Evolutionary conservation across 2,797 vertebrate species (phyloP), one percentile per base, ranked within the genome.

Genomic region (Acanthopagrus latus): DNA sequence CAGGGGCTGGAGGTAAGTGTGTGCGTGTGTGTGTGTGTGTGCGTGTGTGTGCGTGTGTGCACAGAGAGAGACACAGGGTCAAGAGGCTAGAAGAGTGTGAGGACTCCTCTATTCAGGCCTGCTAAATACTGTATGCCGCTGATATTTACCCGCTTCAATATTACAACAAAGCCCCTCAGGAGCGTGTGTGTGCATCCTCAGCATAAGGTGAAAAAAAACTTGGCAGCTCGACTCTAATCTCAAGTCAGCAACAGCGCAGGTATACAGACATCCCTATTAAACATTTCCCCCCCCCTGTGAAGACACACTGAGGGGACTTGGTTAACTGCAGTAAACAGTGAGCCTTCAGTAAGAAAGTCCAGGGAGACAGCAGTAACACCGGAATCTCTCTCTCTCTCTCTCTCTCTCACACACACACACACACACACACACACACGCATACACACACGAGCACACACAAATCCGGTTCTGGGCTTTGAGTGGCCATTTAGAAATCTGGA

Each of bases 401-500:
- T 33, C 29, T 33, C 29, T 33, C 59, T 2, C 63, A 59, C 51
- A 57, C 73, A 74, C 69, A 51, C 75, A 70, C 70, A 54, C 62
- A 73, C 60, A 63, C 67, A 78, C 54, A 63, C 64, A 60, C 51
- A 57, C 73, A 74, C 73, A 46, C 33, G 33, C 7, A 33, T 33
- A 33, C 33, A 33, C 33, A 33, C 74, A 69, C 68, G 52, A 56
- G 72, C 55, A 78, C 74, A 67, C 72, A 78, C 46, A 80, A 14
- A 77, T 78, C 63, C 78, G 78, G 73, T 71, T 80, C 77, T 82
- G 71, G 68, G 59, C 47, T 90, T 79, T 94, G 91, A 95, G 91
- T 91, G 91, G 90, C 89, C 91, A 89, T 94, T 93, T 94, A 83
- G 63, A 93, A 93, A 94, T 94, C 80, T 94, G 93, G 72, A 79